Conservation (phyloP, 35 echinoderm and acorn worm species). For the Eucidaris tribuloides region DNA sequence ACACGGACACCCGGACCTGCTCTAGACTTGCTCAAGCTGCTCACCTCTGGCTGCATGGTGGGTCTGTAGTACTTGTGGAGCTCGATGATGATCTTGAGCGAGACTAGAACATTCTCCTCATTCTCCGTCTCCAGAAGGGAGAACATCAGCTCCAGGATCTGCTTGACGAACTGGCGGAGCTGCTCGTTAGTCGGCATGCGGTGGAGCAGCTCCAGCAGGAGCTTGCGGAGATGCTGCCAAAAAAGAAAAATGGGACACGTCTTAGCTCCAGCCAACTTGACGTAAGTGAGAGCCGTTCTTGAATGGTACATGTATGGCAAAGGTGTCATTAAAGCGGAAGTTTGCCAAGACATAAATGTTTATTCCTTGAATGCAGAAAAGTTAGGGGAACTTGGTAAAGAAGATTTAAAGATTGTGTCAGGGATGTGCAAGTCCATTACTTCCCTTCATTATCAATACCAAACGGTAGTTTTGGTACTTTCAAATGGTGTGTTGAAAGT, state of each 20-base stretch:
- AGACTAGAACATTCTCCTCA: conserved; percentile 97
- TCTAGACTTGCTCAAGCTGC: too few relatives aligned
- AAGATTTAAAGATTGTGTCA: too few relatives aligned
- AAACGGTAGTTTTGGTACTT: too few relatives aligned
- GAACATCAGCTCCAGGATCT: conserved; percentile 96
- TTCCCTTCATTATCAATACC: too few relatives aligned
- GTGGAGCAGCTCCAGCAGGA: conserved; percentile 90
- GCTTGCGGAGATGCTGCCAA: conserved; percentile 84
- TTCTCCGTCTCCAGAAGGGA: conserved; percentile 88
- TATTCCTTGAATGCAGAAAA: background rate
- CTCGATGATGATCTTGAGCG: conserved; percentile 91
- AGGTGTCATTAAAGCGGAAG: background rate
- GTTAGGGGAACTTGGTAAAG: too few relatives aligned
- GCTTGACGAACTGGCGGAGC: conserved; percentile 55
- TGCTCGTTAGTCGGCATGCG: conserved; percentile 93
- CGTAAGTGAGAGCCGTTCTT: background rate
- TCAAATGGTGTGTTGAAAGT: too few relatives aligned
- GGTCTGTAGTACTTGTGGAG: conserved; percentile 96
- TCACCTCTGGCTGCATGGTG: conserved; percentile 85
- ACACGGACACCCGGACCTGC: too few relatives aligned
- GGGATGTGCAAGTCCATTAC: too few relatives aligned
- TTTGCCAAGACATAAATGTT: background rate
- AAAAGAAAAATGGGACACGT: background rate
- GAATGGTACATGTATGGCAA: background rate
- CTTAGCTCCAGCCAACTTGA: background rate